phyloP scores from a whole-genome alignment of 2,797 vertebrate species.

The Leuciscus waleckii region DNA sequence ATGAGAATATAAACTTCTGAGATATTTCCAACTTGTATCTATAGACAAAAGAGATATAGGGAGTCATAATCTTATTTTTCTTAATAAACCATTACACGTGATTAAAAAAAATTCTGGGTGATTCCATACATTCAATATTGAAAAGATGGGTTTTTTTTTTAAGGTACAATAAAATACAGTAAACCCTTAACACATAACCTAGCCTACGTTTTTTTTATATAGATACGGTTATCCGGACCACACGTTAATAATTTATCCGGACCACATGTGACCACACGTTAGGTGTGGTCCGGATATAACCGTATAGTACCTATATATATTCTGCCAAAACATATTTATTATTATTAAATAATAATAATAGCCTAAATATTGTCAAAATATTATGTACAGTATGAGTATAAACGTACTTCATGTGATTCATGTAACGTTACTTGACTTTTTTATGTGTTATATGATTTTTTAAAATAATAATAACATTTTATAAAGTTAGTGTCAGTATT shows the following conservation, averaged over 20 bases:
- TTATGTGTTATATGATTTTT: neutral
- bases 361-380: neutral
- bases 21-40: neutral
- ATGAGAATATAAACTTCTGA: neutral
- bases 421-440: neutral
- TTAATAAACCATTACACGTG: neutral
- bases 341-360: neutral
- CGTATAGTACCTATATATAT: neutral
- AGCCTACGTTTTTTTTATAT: too few species aligned
- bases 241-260: too few species aligned
- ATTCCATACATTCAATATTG: neutral
- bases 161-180: neutral
- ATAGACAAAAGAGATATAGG: neutral
- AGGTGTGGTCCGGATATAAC: too few species aligned
- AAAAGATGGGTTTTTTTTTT: neutral
- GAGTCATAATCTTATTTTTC: neutral
- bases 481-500: neutral
- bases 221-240: too few species aligned
- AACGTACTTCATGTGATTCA: too few species aligned
- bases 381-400: neutral
- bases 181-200: neutral
- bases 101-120: neutral
- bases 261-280: too few species aligned
- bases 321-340: neutral
- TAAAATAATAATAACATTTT: neutral